These are phyloP conservation scores for Molossus alvarezi DNA, from an alignment of 2,797 vertebrate species.

Conservation along the genomic window DNA sequence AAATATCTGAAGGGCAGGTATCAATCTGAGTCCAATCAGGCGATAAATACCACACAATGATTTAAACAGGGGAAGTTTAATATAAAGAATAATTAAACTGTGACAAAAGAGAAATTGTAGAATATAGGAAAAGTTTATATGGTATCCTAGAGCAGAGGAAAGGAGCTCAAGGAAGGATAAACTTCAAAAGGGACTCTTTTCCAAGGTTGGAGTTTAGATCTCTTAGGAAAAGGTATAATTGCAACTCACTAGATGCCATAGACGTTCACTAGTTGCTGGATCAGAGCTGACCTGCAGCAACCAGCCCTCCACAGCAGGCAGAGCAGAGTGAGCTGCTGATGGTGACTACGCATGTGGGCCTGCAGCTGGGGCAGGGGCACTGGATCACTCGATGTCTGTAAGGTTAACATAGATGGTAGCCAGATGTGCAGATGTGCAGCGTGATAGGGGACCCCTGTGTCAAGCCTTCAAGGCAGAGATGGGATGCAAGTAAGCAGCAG, in stretches of 20 bases:
- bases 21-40: background rate
- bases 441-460: no score
- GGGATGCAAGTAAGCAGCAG: background rate
- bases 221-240: background rate
- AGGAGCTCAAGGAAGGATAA: background rate
- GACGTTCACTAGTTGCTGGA: background rate
- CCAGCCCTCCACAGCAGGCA: background rate
- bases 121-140: background rate
- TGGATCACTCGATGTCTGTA: background rate
- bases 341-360: background rate
- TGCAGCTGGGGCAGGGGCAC: background rate
- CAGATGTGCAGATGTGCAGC: background rate
- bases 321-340: background rate
- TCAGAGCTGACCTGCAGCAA: background rate
- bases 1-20: background rate
- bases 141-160: background rate
- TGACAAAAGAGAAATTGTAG: background rate
- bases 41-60: background rate
- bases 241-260: background rate
- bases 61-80: no score
- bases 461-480: background rate
- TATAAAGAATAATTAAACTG: background rate
- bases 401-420: background rate
- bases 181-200: background rate
- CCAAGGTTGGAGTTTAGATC: background rate